Base-by-base conservation (phyloP, 2,888 invertebrate genomes). In the Eurois occulta region DNA sequence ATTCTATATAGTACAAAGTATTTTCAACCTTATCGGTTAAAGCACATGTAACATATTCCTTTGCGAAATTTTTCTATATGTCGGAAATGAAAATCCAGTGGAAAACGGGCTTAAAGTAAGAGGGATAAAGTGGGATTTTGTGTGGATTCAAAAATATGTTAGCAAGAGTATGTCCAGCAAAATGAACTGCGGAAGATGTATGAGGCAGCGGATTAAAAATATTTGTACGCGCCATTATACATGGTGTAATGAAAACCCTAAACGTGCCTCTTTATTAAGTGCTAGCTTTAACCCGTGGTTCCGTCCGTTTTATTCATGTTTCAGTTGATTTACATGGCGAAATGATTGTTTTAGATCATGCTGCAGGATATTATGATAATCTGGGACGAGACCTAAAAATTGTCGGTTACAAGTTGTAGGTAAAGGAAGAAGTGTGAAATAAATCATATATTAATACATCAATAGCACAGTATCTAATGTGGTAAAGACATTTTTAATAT, bases 151-250 rank as follows among this genome's bases (percentile, higher is more conserved):
- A 71, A 82, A 79, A 77, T 83, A 77, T 91, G 92, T 94, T 93
- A 93, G 94, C 94, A 93, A 93, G 91, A 92, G 91, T 80, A 91
- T 90, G 94, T 92, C 93, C 94, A 92, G 93, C 95, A 94, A 96
- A 96, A 96, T 96, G 96, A 96, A 96, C 95, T 95, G 92, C 95
- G 94, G 94, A 96, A 96, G 96, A 96, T 96, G 96, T 96, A 96
- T 96, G 96, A 94, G 95, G 94, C 92, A 91, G 91, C 92, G 96
- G 96, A 96, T 96, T 96, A 96, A 96, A 96, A 96, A 96, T 96
- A 96, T 96, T 96, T 96, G 96, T 95, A 94, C 95, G 96, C 92
- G 92, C 96, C 96, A 96, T 96, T 96, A 96, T 96, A 95, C 95
- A 95, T 91, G 92, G 92, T 94, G 96, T 96, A 96, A 96, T 96